Evolutionary conservation across 2,888 invertebrate genomes (phyloP), one percentile per base, ranked within the genome.

Genomic region (Drosophila paramelanica): DNA sequence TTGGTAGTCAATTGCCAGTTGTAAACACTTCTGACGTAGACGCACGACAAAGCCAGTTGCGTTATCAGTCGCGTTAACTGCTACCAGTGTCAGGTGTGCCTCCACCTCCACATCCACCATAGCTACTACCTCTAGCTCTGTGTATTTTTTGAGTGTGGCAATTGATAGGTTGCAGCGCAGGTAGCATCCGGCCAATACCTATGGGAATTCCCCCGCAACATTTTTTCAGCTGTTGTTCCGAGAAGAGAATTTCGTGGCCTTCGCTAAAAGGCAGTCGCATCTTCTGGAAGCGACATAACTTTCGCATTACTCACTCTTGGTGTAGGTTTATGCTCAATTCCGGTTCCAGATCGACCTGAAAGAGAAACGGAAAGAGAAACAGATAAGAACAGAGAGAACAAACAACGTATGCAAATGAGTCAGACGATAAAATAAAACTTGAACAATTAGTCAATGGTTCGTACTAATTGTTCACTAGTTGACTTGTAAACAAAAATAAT

Each of bases 331-430:
- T 95, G 92, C 95, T 95, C 67, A 96, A 94, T 92, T 96, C 95
- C 82, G 95, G 95, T 92, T 96, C 96, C 92, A 95, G 95, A 92
- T 96, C 96, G 86, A 95, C 96, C 96, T 97, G 93, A 78, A 94
- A 94, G 91, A 80, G 57, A 84, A 89, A 90, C 86, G 83, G 66
- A 73, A 31, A 41, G 13, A 39, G 36, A 60, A 46, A 70, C 51
- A 41, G 13, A 62, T 47, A 57, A 56, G 53, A 65, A 20, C 59
- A 57, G 64, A 79, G 64, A 79, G 67, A 57, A 51, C 45, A 36
- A 50, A 42, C 33, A 57, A 60, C 41, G 13, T 36, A 69, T 59
- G 58, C 39, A 73, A 73, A 77, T 69, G 71, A 66, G 57, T 73
- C 67, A 76, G 38, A 55, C 36, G 36, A 36, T 36, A 31, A 59